Evolutionary conservation across 2,797 vertebrate genomes (phyloP), one percentile per base, ranked within the genome.

Genomic region (Varecia variegata): DNA sequence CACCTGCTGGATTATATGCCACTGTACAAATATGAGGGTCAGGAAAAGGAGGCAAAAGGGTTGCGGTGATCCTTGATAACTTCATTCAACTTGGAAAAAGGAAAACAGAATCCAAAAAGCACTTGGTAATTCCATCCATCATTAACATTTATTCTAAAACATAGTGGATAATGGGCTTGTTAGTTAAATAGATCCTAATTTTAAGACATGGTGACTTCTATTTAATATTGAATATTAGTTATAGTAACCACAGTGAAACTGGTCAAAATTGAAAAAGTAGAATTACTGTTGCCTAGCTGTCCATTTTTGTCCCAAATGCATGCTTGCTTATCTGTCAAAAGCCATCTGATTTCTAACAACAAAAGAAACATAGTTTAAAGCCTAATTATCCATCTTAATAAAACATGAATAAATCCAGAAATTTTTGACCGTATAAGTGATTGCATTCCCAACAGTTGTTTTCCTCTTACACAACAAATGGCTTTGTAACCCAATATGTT

Each of bases 361-460:
- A 12, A 47, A 94, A 83, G 67, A 60, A 88, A 8, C 20, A 17
- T 43, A 50, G 30, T 52, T 86, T 83, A 82, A 80, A 60, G 35
- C 23, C 52, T 43, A 68, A 73, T 15, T 62, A 21, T 65, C 21
- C 15, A 23, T 77, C 77, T 65, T 73, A 67, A 73, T 74, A 27
- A 95, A 77, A 15, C 43, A 45, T 40, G 32, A 87, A 54, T 52
- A 81, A 90, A 74, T 65, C 77, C 85, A 85, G 77, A 93, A 65
- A 94, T 80, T 70, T 84, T 58, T 40, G 82, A 80, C 20, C 17
- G 3, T 7, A 3, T 21, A 88, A 81, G 15, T 7, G 54, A 96
- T 54, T 45, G 50, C 40, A 45, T 81, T 93, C 96, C 88, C 87
- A 54, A 85, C 96, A 95, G 83, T 94, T 96, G 89, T 94, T 95